Evolutionary conservation across 1,140 invertebrate genomes (phyloP).

Genomic region (Bombus pyrosoma): DNA sequence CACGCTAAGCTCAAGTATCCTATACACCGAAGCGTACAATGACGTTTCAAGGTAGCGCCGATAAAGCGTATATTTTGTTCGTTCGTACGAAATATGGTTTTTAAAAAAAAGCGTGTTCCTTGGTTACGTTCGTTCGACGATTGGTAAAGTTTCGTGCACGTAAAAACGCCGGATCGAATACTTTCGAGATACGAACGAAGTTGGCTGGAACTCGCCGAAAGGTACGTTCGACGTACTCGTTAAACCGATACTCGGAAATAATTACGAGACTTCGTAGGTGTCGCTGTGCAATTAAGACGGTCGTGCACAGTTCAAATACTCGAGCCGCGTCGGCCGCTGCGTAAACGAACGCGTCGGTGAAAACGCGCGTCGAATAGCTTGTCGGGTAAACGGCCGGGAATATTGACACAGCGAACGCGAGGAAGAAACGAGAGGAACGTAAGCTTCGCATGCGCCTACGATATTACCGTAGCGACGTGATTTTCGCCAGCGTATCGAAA

Average conservation of each 20-base stretch:
- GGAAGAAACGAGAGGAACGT: too few relatives aligned
- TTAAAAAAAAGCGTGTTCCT: too few relatives aligned
- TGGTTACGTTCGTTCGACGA: too few relatives aligned
- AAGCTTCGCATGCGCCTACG: background rate
- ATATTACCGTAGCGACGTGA: background rate
- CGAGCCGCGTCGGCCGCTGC: background rate
- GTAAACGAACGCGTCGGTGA: background rate
- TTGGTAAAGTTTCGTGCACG: too few relatives aligned
- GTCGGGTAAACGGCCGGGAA: background rate
- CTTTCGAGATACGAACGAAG: too few relatives aligned
- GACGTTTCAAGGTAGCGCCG: too few relatives aligned
- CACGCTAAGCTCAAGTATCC: too few relatives aligned
- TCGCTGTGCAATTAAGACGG: background rate
- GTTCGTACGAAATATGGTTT: too few relatives aligned
- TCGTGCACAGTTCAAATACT: background rate
- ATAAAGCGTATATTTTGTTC: too few relatives aligned
- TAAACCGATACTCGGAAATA: background rate
- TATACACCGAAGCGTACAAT: too few relatives aligned
- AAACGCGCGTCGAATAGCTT: background rate
- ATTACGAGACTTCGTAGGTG: background rate
- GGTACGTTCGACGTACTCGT: background rate
- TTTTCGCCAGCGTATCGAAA: slow-evolving; percentile 7
- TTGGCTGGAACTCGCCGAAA: too few relatives aligned
- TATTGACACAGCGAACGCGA: slow-evolving; percentile 2
- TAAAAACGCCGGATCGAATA: background rate